Base-by-base conservation (phyloP, 2,113 vertebrate genomes). In the Misgurnus mizolepis region DNA sequence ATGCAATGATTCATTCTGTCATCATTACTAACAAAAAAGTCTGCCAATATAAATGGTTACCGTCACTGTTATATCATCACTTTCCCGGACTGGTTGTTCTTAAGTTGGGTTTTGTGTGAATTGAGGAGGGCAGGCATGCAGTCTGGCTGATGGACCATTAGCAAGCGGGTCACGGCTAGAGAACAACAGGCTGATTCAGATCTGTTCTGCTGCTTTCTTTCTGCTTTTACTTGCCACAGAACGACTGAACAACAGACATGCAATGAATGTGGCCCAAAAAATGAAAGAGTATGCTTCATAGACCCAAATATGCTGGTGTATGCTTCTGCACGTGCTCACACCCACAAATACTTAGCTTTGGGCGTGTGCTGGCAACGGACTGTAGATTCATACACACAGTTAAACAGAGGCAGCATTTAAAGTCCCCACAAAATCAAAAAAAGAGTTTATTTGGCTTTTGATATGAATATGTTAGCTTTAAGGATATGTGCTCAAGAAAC, bases 161-260 rank as follows among this genome's bases (percentile, higher is more conserved):
- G 76, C 58, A 40, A 71, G 47, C 6, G 3, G 73, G 61, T 56
- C 12, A 49, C 65, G n/a, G 3, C 3, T 11, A 0, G 60, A 39
- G 68, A 72, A 81, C 74, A 84, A 67, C 27, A 22, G 34, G 22
- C 75, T 69, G 47, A 78, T 84, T 82, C 49, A 84, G 15, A 50
- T 73, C 58, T 62, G 12, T 43, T 60, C 53, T 62, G 53, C 10
- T 1, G 15, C 68, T 71, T 53, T 41, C 6, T 18, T 56, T 72
- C 53, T 43, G 34, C 68, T 64, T 78, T 78, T 40, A 55, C 53
- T 72, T 22, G 41, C 27, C 62, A 67, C 49, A 41, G 72, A 79
- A 65, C 15, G 39, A 27, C 39, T 50, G 74, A 78, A 74, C 43
- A 60, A 78, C 34, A 12, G 34, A 72, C 15, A 41, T 64, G 14